Evolutionary conservation across 2,113 vertebrate genomes (phyloP).

Genomic region (Prietella phreatophila): DNA sequence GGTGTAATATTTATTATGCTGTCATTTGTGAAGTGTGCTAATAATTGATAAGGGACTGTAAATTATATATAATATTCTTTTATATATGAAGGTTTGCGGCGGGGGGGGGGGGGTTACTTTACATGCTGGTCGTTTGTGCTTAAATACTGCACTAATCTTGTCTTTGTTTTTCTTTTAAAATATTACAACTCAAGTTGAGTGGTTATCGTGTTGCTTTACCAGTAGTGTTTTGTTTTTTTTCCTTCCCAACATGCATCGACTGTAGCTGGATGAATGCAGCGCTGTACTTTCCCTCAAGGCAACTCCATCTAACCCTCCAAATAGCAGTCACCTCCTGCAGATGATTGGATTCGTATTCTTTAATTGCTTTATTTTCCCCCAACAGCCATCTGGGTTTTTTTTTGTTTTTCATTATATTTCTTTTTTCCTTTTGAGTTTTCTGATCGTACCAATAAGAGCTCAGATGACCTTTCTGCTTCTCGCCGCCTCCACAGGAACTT

Average conservation of each 20-base stretch:
- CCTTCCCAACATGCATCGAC: not conserved
- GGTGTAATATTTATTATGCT: not conserved
- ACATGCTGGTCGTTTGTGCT: not conserved
- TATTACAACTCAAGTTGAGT: not conserved
- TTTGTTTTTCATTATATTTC: no score
- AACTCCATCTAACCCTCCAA: constrained; percentile 5
- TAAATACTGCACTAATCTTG: not conserved
- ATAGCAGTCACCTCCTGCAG: constrained; percentile 9
- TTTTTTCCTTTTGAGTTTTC: not conserved
- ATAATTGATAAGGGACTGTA: not conserved
- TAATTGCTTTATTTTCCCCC: constrained; percentile 37
- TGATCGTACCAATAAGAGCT: constrained; percentile 1
- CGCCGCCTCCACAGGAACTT: not conserved
- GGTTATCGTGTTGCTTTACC: not conserved
- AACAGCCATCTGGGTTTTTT: not conserved
- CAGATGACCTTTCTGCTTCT: constrained; percentile 5
- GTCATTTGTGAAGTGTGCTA: not conserved
- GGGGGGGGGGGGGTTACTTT: not conserved
- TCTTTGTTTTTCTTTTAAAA: not conserved
- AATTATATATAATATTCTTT: not conserved
- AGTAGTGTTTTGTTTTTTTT: not conserved
- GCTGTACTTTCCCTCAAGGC: constrained; percentile 14
- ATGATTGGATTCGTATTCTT: constrained; percentile 35
- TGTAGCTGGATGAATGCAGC: not conserved
- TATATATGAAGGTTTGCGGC: not conserved